Conservation (phyloP, 2,888 invertebrate genomes). For the Hymenopus coronatus region DNA sequence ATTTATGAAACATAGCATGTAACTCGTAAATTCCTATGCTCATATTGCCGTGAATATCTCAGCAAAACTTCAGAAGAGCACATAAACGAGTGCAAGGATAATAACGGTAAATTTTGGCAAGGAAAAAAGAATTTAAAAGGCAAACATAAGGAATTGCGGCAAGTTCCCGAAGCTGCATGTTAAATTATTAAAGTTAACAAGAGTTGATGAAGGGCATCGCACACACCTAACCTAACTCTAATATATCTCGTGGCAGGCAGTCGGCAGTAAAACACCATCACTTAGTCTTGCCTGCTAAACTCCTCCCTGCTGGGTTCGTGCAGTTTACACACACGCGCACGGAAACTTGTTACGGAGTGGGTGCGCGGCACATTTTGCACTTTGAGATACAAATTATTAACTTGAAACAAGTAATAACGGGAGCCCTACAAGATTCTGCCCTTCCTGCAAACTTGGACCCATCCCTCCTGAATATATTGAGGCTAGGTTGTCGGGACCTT, state of each 20-base stretch:
- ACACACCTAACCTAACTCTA: background rate
- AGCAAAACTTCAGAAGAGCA: background rate
- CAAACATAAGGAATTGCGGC: background rate
- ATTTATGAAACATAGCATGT: too few species aligned
- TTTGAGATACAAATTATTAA: background rate
- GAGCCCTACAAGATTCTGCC: background rate
- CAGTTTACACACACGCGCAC: background rate
- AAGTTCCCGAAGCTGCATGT: background rate
- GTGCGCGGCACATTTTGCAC: background rate
- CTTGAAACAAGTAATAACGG: background rate
- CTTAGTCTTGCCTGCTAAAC: background rate
- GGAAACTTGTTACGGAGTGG: background rate
- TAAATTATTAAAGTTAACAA: background rate
- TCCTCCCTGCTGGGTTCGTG: background rate
- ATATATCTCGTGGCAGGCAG: background rate
- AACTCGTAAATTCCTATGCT: too few species aligned
- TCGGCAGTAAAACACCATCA: background rate
- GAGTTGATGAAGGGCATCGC: background rate
- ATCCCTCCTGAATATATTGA: background rate
- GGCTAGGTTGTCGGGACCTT: background rate
- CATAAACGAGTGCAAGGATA: background rate
- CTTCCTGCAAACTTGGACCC: background rate
- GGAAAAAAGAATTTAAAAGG: background rate
- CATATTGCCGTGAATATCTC: too few species aligned
- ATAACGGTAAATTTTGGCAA: background rate